A percentile compares a stretch with the other conserved stretches of the same genome.
These are phyloP conservation scores for Catostomus latipinnis DNA, from an alignment of 2,797 vertebrate genomes.

Conservation along the genomic window DNA sequence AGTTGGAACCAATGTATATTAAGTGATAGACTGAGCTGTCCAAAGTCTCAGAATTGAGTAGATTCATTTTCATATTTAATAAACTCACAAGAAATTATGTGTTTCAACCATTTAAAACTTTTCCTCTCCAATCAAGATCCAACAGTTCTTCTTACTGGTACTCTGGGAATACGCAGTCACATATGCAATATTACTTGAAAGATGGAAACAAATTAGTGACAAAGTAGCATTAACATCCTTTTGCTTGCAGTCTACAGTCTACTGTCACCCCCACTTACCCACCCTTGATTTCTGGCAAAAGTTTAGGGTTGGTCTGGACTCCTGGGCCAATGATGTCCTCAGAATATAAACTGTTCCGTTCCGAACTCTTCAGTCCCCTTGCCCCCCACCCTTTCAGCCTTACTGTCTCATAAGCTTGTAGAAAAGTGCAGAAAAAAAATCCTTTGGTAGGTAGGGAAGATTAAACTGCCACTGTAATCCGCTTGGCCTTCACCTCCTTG, in stretches of 20 bases:
- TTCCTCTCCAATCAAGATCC: constrained; percentile 2
- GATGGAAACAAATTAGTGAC: constrained; percentile 77
- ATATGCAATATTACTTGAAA: constrained; percentile 61
- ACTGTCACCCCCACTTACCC: constrained; percentile 57
- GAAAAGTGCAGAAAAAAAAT: constrained; percentile 81
- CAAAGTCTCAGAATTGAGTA: no score
- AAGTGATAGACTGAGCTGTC: no score
- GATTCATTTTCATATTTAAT: no score
- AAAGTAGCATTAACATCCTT: constrained; percentile 76
- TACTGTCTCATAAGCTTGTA: constrained; percentile 55
- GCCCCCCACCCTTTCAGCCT: constrained; percentile 58
- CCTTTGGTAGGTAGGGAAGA: constrained; percentile 82
- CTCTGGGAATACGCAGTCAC: constrained; percentile 38
- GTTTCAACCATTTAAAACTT: neutral
- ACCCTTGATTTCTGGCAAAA: neutral
- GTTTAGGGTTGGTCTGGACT: neutral
- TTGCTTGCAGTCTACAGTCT: constrained; percentile 68
- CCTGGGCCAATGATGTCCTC: constrained; percentile 21
- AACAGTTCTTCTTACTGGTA: constrained; percentile 16
- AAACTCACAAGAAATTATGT: no score
- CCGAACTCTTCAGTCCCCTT: neutral
- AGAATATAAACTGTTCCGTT: constrained; percentile 19
- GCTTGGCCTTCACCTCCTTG: constrained; percentile 83
- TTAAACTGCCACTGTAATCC: constrained; percentile 85
- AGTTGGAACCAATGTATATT: neutral